Evolutionary conservation across 2,888 invertebrate genomes (phyloP).

Genomic region (Chirona hameri): DNA sequence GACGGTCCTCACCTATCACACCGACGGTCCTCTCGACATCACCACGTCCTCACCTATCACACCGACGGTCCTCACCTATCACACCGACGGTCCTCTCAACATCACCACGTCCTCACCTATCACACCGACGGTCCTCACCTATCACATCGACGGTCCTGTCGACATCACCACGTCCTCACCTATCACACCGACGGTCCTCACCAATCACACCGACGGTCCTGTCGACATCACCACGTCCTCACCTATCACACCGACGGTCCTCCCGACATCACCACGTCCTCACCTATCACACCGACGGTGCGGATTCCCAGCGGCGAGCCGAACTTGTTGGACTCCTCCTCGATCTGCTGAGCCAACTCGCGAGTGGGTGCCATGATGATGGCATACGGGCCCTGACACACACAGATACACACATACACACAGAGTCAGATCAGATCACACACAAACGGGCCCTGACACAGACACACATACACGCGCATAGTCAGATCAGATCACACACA

Average conservation of each 20-base stretch:
- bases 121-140: conserved; percentile 97
- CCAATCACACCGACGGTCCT: too few species aligned
- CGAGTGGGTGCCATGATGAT: conserved; percentile 99
- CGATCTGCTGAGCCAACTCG: conserved; percentile 98
- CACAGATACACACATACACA: too few species aligned
- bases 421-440: too few species aligned
- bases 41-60: conserved; percentile 68
- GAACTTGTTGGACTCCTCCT: conserved; percentile 97
- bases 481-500: background rate
- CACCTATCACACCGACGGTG: conserved; percentile 95
- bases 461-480: too few species aligned
- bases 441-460: too few species aligned
- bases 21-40: conserved; percentile 46
- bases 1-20: too few species aligned
- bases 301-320: conserved; percentile 87
- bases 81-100: conserved; percentile 48
- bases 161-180: too few species aligned
- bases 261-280: too few species aligned
- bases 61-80: too few species aligned
- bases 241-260: conserved; percentile 74
- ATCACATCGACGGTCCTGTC: too few species aligned
- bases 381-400: conserved; percentile 84
- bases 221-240: too few species aligned
- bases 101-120: conserved; percentile 60
- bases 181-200: too few species aligned